Evolutionary conservation across 2,113 vertebrate species (phyloP), one percentile per base, ranked within the genome.

Genomic region (Symphodus melops): DNA sequence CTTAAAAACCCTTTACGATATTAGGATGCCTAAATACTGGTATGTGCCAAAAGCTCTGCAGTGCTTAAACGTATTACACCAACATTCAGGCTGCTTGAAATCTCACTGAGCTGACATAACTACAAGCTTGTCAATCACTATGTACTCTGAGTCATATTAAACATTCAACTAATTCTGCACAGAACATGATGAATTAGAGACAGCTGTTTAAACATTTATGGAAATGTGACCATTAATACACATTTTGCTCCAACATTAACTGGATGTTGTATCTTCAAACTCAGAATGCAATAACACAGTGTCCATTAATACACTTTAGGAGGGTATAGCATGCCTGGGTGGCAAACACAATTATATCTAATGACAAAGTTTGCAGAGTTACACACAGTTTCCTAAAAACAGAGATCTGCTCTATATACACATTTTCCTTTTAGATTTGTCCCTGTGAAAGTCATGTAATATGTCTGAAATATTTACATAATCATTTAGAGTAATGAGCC

Each of bases 391-490:
- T 57, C 19, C 53, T 62, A 28, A 60, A 66, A 79, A 76, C 58
- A 53, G 39, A 49, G 49, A 70, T 41, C 36, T 33, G 62, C 14
- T 17, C 13, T 72, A 36, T 60, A 71, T 68, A 82, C 66, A 82
- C 39, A 54, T n/a, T 46, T 33, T 85, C 33, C 60, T 78, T 75
- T 75, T 17, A 61, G 39, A 72, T 55, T 53, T 14, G 28, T 60
- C 53, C 53, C 48, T 2, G 52, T 71, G 68, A 64, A 28, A 69
- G 58, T 65, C 72, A 86, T n/a, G 71, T 70, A 70, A 70, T 61
- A 65, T 72, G 60, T 75, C 58, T 59, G 61, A 73, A 67, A 82
- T 81, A 77, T 89, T 89, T 89, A 85, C 61, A 33, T 60, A 25
- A 68, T 78, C 25, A 84, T 78, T 65, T 75, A 28, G 54, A 69